These are phyloP conservation scores for Gymnocephalus cernua DNA, from an alignment of 2,113 vertebrate genomes.

Conservation along the genomic window DNA sequence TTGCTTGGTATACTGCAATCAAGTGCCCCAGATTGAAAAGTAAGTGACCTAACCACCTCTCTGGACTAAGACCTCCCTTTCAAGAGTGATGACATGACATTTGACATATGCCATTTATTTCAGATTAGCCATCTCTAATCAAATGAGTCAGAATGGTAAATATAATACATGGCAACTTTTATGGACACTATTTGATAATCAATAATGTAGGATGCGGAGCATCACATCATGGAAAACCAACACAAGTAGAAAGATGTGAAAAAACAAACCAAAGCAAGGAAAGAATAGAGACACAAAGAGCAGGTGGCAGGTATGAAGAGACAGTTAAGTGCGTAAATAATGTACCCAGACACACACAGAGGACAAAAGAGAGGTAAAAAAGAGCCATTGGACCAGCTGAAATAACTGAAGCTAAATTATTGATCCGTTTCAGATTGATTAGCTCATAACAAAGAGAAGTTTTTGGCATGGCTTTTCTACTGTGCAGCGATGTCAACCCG, in stretches of 20 bases:
- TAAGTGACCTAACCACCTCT: conserved; percentile 53
- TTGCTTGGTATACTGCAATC: conserved; percentile 74
- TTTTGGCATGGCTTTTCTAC: conserved; percentile 35
- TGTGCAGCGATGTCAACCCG: conserved; percentile 58
- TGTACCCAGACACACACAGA: conserved; percentile 5
- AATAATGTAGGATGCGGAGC: background rate
- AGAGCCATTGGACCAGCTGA: conserved; percentile 38
- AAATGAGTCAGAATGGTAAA: background rate
- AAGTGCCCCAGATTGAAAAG: conserved; percentile 74
- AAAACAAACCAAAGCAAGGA: background rate
- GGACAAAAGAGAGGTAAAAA: conserved; percentile 1
- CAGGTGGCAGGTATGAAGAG: conserved; percentile 15
- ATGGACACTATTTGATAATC: background rate
- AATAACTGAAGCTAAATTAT: conserved; percentile 66
- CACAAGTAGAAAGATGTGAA: background rate
- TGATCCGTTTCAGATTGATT: conserved; percentile 67
- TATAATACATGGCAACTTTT: background rate
- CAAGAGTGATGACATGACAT: background rate
- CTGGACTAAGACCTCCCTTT: conserved; percentile 31
- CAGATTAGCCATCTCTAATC: background rate
- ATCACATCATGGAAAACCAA: background rate
- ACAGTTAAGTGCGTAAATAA: background rate
- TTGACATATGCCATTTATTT: conserved; percentile 7
- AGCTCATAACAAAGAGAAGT: conserved; percentile 61
- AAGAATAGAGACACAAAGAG: background rate